Conservation (phyloP, 2,888 invertebrate genomes). For the Diabrotica balteata region DNA sequence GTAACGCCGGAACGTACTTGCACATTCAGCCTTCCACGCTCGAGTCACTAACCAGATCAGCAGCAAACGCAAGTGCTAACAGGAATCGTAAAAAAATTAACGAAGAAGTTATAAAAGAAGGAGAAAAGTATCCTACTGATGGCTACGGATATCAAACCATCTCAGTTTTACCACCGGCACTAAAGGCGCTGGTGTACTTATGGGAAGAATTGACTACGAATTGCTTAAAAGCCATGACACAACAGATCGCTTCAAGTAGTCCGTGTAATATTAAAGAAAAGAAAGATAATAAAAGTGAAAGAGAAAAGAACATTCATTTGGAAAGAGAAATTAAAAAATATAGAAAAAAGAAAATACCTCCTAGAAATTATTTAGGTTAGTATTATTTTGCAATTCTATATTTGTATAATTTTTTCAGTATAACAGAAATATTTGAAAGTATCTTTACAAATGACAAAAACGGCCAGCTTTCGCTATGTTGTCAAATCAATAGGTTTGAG, state of each 20-base stretch:
- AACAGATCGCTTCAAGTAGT: conserved; percentile 65
- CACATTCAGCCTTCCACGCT: conserved; percentile 81
- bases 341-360: conserved; percentile 66
- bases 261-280: conserved; percentile 58
- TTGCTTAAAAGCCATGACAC: conserved; percentile 71
- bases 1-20: conserved; percentile 72
- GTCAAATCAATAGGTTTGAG: too few species aligned
- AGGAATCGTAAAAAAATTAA: conserved; percentile 62
- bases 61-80: conserved; percentile 80
- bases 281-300: conserved; percentile 55
- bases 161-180: conserved; percentile 83
- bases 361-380: conserved; percentile 56
- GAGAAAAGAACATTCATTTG: conserved; percentile 56
- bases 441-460: too few species aligned
- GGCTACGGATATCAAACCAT: conserved; percentile 66
- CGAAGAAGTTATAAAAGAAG: conserved; percentile 64
- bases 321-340: conserved; percentile 64
- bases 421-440: too few species aligned
- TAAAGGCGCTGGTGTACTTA: conserved; percentile 84
- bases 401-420: too few species aligned
- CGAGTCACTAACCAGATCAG: conserved; percentile 78
- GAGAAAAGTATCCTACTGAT: conserved; percentile 48
- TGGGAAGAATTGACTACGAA: conserved; percentile 86
- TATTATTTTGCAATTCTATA: not conserved
- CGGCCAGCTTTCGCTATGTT: too few species aligned